Conservation (phyloP, 2,888 invertebrate genomes). For the Muscina levida region DNA sequence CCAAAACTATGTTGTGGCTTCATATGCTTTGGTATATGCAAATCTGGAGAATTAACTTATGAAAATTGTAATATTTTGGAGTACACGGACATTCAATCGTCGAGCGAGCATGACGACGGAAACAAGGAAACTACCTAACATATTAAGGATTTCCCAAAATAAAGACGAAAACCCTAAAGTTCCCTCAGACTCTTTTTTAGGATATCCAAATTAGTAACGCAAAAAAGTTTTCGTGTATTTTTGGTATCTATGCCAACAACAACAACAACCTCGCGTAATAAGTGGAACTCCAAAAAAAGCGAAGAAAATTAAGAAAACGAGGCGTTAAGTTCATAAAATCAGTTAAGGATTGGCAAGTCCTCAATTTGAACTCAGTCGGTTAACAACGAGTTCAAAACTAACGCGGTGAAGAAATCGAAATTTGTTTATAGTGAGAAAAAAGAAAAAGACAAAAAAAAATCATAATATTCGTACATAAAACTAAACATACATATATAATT, state of each 20-base stretch:
- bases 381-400: slow-evolving; percentile 67
- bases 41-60: slow-evolving; percentile 31
- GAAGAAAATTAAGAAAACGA: slow-evolving; percentile 48
- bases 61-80: slow-evolving; percentile 34
- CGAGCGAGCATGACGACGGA: neutral
- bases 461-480: neutral
- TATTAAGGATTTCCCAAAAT: neutral
- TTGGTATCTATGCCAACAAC: slow-evolving; percentile 67
- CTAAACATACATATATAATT: neutral
- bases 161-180: neutral
- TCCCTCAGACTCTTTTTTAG: slow-evolving; percentile 29
- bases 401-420: slow-evolving; percentile 30
- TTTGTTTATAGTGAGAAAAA: slow-evolving; percentile 16
- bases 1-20: slow-evolving; percentile 7
- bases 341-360: slow-evolving; percentile 71
- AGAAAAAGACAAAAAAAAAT: neutral
- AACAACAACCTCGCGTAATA: slow-evolving; percentile 36
- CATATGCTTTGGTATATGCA: slow-evolving; percentile 9
- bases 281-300: slow-evolving; percentile 50
- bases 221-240: slow-evolving; percentile 35
- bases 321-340: slow-evolving; percentile 64
- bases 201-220: slow-evolving; percentile 46
- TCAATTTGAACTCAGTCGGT: slow-evolving; percentile 73
- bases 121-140: slow-evolving; percentile 9
- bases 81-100: neutral